These are phyloP conservation scores for Magallana nippona DNA, from an alignment of 2,888 invertebrate species.

Conservation along the genomic window DNA sequence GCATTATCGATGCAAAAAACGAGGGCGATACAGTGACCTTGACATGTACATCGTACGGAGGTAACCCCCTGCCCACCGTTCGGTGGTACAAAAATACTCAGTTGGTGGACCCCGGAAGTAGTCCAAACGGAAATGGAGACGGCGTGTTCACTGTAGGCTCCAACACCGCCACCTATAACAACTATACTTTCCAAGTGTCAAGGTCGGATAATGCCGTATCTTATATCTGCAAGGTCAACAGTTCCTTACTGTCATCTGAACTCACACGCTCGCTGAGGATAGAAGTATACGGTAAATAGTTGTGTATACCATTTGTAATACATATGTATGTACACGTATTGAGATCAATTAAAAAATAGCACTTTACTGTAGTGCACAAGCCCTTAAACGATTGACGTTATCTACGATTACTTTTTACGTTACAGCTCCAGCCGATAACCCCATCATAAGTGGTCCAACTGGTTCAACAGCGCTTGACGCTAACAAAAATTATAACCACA, in stretches of 20 bases:
- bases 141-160: background rate
- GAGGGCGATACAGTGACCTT: conserved; percentile 28
- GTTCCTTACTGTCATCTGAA: conserved; percentile 3
- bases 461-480: background rate
- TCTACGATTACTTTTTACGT: background rate
- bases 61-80: conserved; percentile 42
- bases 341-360: background rate
- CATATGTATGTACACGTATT: background rate
- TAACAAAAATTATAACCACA: background rate
- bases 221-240: conserved; percentile 37
- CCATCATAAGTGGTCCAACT: background rate
- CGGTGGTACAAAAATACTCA: conserved; percentile 35
- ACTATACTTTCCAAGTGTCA: conserved; percentile 35
- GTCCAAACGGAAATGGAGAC: background rate
- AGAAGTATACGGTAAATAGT: conserved; percentile 38
- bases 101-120: conserved; percentile 34
- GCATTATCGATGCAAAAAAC: background rate
- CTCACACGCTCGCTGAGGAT: conserved; percentile 22
- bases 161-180: conserved; percentile 13
- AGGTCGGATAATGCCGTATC: conserved; percentile 13
- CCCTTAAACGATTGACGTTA: no score
- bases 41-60: conserved; percentile 38
- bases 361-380: background rate
- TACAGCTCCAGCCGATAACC: background rate
- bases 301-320: background rate